Evolutionary conservation across 2,113 vertebrate genomes (phyloP).

Genomic region (Chionis minor): DNA sequence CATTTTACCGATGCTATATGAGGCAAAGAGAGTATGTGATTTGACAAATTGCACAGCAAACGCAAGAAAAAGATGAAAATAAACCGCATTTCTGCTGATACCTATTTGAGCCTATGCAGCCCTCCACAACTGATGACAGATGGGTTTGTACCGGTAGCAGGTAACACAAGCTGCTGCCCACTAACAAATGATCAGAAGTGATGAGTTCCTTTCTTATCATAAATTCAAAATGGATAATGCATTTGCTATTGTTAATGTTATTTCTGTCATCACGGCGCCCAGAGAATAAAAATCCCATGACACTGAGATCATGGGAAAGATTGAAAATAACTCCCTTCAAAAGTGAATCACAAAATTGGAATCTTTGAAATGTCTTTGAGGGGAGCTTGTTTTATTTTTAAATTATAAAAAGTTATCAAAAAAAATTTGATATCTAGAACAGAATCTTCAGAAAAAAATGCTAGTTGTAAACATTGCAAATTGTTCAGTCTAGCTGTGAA

Average conservation of each 20-base stretch:
- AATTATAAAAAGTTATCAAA: not conserved
- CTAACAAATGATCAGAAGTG: not conserved
- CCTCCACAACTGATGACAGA: not conserved
- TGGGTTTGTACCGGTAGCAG: not conserved
- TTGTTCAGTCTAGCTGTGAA: not conserved
- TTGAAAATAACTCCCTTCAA: conserved; percentile 63
- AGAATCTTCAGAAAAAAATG: not conserved
- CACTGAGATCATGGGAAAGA: conserved; percentile 72
- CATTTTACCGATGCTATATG: not conserved
- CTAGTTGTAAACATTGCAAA: not conserved
- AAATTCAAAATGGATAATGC: not conserved
- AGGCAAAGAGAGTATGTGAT: not conserved
- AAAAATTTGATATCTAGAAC: not conserved
- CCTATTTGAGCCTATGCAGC: not conserved
- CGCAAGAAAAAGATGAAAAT: not conserved
- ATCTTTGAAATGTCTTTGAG: conserved; percentile 18
- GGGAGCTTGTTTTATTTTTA: not conserved
- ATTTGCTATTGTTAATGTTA: conserved; percentile 16
- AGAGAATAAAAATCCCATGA: conserved; percentile 57
- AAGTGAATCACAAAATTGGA: conserved; percentile 69
- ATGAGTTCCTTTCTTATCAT: not conserved
- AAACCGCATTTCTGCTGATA: not conserved
- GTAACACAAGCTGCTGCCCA: not conserved
- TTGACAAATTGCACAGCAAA: not conserved
- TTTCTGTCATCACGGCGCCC: not conserved